Conservation (phyloP, 2,888 invertebrate species). For the Amiota mariae region DNA sequence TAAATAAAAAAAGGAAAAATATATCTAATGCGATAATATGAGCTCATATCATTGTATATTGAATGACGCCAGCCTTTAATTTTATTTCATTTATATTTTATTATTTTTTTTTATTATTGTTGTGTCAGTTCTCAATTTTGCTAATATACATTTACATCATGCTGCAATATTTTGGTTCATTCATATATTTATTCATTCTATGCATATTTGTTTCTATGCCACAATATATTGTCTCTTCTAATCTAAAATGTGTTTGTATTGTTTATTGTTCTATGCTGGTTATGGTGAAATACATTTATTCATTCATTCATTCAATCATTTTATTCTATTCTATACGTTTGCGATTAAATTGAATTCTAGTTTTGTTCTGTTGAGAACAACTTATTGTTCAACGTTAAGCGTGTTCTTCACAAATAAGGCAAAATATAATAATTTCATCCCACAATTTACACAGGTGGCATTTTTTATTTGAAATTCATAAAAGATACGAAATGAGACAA, state of each 20-base stretch:
- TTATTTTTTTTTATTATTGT: too few species aligned
- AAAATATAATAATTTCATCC: slow-evolving; percentile 31
- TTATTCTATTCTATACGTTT: too few species aligned
- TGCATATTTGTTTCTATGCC: too few species aligned
- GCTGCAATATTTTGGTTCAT: too few species aligned
- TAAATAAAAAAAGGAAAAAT: slow-evolving; percentile 1
- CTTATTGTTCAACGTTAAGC: too few species aligned
- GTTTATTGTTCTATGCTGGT: background rate
- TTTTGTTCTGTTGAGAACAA: too few species aligned
- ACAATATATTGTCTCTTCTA: background rate
- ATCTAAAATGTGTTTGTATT: background rate
- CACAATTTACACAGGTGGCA: slow-evolving; percentile 37
- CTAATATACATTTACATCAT: too few species aligned
- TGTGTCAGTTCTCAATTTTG: too few species aligned
- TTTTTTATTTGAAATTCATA: slow-evolving; percentile 9
- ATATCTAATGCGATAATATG: background rate
- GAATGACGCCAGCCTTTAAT: slow-evolving; percentile 22
- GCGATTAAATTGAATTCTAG: too few species aligned
- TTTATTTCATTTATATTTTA: background rate
- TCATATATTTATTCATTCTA: too few species aligned
- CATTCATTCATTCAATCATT: too few species aligned
- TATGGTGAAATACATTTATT: too few species aligned
- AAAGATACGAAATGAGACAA: background rate
- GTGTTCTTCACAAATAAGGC: slow-evolving; percentile 27
- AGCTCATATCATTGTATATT: slow-evolving; percentile 21